These are phyloP conservation scores for Forbesichthys papilliferus DNA, from an alignment of 2,113 vertebrate genomes.

Conservation along the genomic window DNA sequence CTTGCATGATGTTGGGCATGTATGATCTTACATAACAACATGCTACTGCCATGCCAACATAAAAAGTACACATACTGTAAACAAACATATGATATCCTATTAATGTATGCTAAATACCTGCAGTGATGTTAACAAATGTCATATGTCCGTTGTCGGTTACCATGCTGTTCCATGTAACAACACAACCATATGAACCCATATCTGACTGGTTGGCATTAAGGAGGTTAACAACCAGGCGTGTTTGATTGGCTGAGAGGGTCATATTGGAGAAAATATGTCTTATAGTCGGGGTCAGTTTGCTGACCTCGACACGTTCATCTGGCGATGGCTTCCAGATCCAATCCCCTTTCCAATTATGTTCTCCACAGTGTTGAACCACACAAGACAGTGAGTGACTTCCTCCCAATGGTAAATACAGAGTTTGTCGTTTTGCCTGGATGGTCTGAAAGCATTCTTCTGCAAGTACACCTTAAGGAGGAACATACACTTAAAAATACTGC, in stretches of 20 bases:
- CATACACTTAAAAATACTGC: not conserved
- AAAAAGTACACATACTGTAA: not conserved
- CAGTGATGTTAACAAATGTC: constrained; percentile 60
- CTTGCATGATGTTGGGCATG: too few relatives aligned
- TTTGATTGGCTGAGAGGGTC: constrained; percentile 12
- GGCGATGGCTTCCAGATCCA: constrained; percentile 45
- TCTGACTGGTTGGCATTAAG: constrained; percentile 37
- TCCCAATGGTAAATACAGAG: constrained; percentile 31
- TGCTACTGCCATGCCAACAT: too few relatives aligned
- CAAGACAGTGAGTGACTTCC: constrained; percentile 53
- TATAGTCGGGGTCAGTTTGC: not conserved
- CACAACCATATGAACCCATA: constrained; percentile 58
- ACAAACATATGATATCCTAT: not conserved
- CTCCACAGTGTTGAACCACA: constrained; percentile 63
- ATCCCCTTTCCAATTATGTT: constrained; percentile 32
- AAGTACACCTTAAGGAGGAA: constrained; percentile 33
- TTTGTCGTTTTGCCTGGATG: constrained; percentile 33
- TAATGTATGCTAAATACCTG: constrained; percentile 36
- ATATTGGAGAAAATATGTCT: constrained; percentile 16
- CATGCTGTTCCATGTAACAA: constrained; percentile 10
- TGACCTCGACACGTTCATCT: accelerated
- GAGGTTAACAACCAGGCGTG: constrained; percentile 38
- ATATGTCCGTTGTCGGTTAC: constrained; percentile 39
- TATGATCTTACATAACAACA: too few relatives aligned
- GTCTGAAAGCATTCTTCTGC: constrained; percentile 24